These are phyloP conservation scores for Zeus faber DNA, from an alignment of 2,113 vertebrate species.

Conservation along the genomic window DNA sequence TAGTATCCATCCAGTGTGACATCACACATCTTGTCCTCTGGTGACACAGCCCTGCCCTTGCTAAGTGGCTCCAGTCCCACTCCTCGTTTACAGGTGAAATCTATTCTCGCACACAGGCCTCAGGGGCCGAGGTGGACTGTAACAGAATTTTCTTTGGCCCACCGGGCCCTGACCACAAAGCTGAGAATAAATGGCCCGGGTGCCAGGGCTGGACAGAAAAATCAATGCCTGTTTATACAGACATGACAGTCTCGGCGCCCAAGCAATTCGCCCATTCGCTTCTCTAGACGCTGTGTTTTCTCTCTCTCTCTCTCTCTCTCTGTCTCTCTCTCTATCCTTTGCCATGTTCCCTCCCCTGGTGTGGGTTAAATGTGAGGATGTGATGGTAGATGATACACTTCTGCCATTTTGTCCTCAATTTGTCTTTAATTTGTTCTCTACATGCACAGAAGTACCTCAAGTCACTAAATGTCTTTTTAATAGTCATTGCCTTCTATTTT, in stretches of 20 bases:
- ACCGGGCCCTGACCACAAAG: conserved; percentile 96
- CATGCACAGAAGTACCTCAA: too few relatives aligned
- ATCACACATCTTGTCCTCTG: conserved; percentile 59
- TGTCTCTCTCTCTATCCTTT: conserved; percentile 32
- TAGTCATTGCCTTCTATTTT: too few relatives aligned
- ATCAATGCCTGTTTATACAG: conserved; percentile 99
- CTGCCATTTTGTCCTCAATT: conserved; percentile 60
- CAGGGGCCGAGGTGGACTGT: conserved; percentile 91
- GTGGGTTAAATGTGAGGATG: conserved; percentile 46
- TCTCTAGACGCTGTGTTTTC: conserved; percentile 55
- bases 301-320: conserved; percentile 16
- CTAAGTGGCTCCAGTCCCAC: conserved; percentile 86
- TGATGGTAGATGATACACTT: conserved; percentile 36
- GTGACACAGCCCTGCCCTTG: conserved; percentile 87
- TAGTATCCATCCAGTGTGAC: conserved; percentile 60
- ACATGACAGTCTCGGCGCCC: conserved; percentile 88
- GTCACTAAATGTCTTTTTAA: too few relatives aligned
- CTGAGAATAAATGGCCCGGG: conserved; percentile 99
- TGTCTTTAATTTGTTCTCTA: too few relatives aligned
- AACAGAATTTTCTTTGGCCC: conserved; percentile 97
- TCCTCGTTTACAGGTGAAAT: conserved; percentile 95
- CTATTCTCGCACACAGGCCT: conserved; percentile 98
- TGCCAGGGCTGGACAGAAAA: conserved; percentile 98
- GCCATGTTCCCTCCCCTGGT: conserved; percentile 15
- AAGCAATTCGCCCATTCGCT: conserved; percentile 67